Evolutionary conservation across 2,888 invertebrate genomes (phyloP).

Genomic region (Ochropleura leucogaster): DNA sequence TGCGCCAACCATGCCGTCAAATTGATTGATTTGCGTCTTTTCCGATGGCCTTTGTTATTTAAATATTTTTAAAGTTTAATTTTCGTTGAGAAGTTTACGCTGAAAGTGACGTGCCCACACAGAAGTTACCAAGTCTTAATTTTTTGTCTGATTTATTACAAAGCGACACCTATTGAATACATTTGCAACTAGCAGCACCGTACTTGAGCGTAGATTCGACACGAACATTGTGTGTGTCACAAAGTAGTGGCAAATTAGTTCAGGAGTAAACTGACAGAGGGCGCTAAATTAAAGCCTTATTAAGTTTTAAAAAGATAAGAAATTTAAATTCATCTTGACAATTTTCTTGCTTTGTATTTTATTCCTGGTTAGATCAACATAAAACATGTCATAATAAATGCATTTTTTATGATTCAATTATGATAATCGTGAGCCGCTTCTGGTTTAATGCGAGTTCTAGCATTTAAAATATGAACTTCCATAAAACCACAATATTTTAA

Average conservation of each 20-base stretch:
- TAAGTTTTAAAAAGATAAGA: neutral
- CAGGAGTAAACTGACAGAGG: neutral
- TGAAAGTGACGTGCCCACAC: neutral
- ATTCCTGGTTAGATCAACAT: slow-evolving; percentile 7
- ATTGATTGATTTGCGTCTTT: neutral
- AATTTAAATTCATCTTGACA: neutral
- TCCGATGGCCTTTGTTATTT: neutral
- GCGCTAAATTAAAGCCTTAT: slow-evolving; percentile 24
- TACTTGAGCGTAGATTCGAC: neutral
- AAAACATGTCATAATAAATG: neutral
- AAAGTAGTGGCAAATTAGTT: slow-evolving; percentile 16
- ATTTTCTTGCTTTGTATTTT: slow-evolving; percentile 23
- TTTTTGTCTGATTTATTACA: too few relatives aligned
- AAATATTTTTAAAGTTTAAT: neutral
- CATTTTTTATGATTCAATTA: slow-evolving; percentile 2
- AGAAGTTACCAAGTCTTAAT: too few relatives aligned
- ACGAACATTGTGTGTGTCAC: neutral
- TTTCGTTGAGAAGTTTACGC: too few relatives aligned
- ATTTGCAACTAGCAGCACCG: slow-evolving; percentile 15
- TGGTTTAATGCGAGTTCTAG: neutral
- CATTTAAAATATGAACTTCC: too few relatives aligned
- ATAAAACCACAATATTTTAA: neutral
- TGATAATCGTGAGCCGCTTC: neutral
- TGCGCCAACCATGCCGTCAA: too few relatives aligned
- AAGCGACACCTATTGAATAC: slow-evolving; percentile 39